These are phyloP conservation scores for Parapristionchus giblindavisi DNA, from an alignment of 2,888 invertebrate genomes.

Conservation along the genomic window DNA sequence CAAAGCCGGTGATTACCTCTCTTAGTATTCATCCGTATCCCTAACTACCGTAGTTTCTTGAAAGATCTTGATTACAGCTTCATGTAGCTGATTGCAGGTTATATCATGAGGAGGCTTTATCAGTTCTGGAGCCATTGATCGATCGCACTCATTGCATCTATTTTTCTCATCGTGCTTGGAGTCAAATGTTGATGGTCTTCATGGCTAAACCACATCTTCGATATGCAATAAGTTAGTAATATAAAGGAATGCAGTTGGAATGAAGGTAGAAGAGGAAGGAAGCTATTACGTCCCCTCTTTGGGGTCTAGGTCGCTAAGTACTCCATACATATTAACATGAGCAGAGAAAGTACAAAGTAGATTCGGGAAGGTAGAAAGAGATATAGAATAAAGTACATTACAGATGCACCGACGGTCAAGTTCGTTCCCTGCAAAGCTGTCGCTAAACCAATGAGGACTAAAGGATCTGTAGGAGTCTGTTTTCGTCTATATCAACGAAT, in stretches of 20 bases:
- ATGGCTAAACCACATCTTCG: slow-evolving; percentile 56
- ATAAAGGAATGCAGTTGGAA: not conserved
- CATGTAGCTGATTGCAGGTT: slow-evolving; percentile 46
- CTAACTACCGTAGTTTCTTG: not conserved
- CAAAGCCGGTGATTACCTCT: slow-evolving; percentile 53
- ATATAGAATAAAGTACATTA: slow-evolving; percentile 9
- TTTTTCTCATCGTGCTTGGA: slow-evolving; percentile 63
- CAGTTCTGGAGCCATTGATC: slow-evolving; percentile 51
- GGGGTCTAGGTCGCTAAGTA: not conserved
- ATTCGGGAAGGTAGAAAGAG: not conserved
- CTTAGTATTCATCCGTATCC: not conserved
- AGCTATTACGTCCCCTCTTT: not conserved
- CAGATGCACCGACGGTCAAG: slow-evolving; percentile 54
- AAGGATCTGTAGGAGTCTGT: slow-evolving; percentile 91
- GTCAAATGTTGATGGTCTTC: slow-evolving; percentile 66
- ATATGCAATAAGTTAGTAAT: slow-evolving; percentile 59
- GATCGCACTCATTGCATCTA: slow-evolving; percentile 55
- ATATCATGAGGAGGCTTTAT: slow-evolving; percentile 61
- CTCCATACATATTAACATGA: not conserved
- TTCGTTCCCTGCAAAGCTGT: slow-evolving; percentile 59
- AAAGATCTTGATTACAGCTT: not conserved
- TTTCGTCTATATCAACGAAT: slow-evolving; percentile 94
- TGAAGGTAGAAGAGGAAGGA: not conserved
- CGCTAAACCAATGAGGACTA: slow-evolving; percentile 75
- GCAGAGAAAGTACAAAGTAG: not conserved